Base-by-base conservation (phyloP, 1,140 invertebrate species). In the Tetranychus urticae region DNA sequence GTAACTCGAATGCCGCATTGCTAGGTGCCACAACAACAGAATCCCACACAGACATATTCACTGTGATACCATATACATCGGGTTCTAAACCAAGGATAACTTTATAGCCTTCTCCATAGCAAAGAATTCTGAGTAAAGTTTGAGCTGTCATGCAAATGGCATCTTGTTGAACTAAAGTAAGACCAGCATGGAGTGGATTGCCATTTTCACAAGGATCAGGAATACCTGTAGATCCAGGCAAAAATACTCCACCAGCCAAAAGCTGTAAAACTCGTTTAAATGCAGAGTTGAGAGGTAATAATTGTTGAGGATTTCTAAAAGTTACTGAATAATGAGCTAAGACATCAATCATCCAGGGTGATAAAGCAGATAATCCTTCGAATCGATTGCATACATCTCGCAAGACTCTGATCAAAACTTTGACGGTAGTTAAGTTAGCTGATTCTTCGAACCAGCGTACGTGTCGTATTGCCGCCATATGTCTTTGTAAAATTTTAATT, bases 401-500 rank as follows among this genome's bases (percentile, higher is more conserved):
- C 1, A 97, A 73, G 31, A 97, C 77, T 13, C 93, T 79, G 65
- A 97, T 93, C 0, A 98, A 73, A 13, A 92, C 86, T 77, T 96
- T 97, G 57, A 97, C 91, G 39, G 88, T 89, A 3, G 92, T 93
- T 73, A 97, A 90, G 37, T 68, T 89, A 6, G 89, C 91, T 73
- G 94, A 94, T 75, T 97, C 92, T 71, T 98, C 93, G 73, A 97
- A 97, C 92, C 93, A 97, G 3, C 90, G 80, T 45, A 86, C 76
- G 72, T 97, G 92, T 61, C 91, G 76, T 54, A 97, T 92, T 1
- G 90, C 89, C 2, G 88, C 86, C 65, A 96, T 74, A 73, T 96
- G 88, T 50, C 84, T 81, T 73, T 84, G 81, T 72, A 91, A 81
- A 37, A 87, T 77, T 73, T 88, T 88, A 60, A 60, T 33, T 4